phyloP scores from a whole-genome alignment of 2,888 invertebrate species.

The Esperia sulphurella region DNA sequence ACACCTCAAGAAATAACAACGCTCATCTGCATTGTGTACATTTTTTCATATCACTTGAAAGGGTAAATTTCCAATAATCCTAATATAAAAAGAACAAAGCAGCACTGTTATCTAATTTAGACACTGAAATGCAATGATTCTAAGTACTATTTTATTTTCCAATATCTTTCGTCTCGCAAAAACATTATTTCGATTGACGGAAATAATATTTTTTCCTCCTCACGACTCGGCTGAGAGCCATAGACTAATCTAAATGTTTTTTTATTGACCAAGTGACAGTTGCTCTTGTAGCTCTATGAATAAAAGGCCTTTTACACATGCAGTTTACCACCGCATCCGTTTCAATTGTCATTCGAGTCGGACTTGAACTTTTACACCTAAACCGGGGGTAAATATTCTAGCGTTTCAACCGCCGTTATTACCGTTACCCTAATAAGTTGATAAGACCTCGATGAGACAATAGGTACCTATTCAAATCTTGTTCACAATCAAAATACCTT shows the following conservation, averaged over 20 bases:
- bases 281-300: neutral
- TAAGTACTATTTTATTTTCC: too few relatives aligned
- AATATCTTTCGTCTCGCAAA: neutral
- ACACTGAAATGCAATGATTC: neutral
- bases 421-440: too few relatives aligned
- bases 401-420: too few relatives aligned
- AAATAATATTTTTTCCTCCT: neutral
- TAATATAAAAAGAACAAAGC: neutral
- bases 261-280: neutral
- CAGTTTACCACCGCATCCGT: too few relatives aligned
- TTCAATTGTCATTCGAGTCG: too few relatives aligned
- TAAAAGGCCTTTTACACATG: neutral
- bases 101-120: neutral
- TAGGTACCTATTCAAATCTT: too few relatives aligned
- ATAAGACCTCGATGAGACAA: too few relatives aligned
- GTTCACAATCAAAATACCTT: too few relatives aligned
- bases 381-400: too few relatives aligned
- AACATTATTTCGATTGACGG: neutral
- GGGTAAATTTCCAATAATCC: too few relatives aligned
- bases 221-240: neutral
- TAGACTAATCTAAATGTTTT: neutral
- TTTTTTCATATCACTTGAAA: neutral
- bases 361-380: too few relatives aligned
- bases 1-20: slow-evolving; percentile 26
- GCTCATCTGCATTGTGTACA: slow-evolving; percentile 2